Evolutionary conservation across 2,113 vertebrate species (phyloP).

Genomic region (Hippocampus zosterae): DNA sequence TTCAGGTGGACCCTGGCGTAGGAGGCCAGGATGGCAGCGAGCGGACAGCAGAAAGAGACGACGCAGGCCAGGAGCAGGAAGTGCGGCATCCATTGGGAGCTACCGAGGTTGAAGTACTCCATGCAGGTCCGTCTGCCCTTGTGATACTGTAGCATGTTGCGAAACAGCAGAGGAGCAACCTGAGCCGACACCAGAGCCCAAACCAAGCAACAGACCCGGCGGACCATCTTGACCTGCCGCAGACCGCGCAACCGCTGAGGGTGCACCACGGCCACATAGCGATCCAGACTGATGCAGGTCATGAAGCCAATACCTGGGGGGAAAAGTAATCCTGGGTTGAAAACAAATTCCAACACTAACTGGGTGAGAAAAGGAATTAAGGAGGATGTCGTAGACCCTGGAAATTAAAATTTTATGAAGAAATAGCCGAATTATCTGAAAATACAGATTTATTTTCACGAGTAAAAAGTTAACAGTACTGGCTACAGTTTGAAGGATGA

Average conservation of each 20-base stretch:
- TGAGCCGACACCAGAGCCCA: constrained; percentile 75
- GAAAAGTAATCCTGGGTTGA: neutral
- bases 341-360: neutral
- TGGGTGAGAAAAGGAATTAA: neutral
- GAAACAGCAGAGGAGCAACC: constrained; percentile 69
- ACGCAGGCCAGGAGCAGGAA: constrained; percentile 70
- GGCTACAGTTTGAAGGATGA: too few species aligned
- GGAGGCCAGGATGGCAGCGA: constrained; percentile 76
- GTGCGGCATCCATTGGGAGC: constrained; percentile 61
- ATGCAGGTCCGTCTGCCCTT: constrained; percentile 73
- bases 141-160: constrained; percentile 52
- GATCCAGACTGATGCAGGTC: constrained; percentile 80
- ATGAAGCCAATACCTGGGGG: constrained; percentile 77
- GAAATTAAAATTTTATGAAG: neutral
- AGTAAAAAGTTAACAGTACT: too few species aligned
- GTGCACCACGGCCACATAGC: constrained; percentile 79
- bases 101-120: constrained; percentile 76
- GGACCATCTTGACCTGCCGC: constrained; percentile 59
- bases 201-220: constrained; percentile 64
- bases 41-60: constrained; percentile 73
- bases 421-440: too few species aligned
- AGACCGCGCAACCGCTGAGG: constrained; percentile 61
- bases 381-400: neutral
- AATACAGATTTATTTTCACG: too few species aligned
- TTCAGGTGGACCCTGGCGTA: constrained; percentile 75